A percentile compares a stretch with the other conserved stretches of the same genome.
phyloP scores from a whole-genome alignment of 2,797 vertebrate genomes.

The Melanogrammus aeglefinus region DNA sequence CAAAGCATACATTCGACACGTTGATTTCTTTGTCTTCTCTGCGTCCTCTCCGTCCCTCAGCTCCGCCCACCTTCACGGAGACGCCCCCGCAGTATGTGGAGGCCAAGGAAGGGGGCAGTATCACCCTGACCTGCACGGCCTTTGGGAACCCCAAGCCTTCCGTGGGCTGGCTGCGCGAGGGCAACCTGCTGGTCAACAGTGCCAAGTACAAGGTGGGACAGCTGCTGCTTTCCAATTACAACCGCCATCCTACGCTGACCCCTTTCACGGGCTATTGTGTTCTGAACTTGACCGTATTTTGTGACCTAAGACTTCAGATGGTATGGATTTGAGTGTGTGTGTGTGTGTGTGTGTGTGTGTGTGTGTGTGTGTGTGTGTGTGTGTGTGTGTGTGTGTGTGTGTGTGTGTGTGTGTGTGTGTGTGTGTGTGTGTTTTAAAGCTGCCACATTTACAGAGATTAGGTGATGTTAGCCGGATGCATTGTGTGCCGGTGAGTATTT shows the following conservation, averaged over 20 bases:
- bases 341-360: neutral
- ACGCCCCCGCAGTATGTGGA: slow-evolving; percentile 93
- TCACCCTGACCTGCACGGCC: slow-evolving; percentile 89
- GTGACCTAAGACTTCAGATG: neutral
- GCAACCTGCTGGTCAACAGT: slow-evolving; percentile 78
- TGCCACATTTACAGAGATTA: neutral
- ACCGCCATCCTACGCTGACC: neutral
- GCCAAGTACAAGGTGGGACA: slow-evolving; percentile 86
- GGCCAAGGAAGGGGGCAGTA: slow-evolving; percentile 86
- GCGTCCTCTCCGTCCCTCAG: slow-evolving; percentile 58
- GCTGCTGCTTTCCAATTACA: neutral
- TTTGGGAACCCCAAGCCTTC: slow-evolving; percentile 92
- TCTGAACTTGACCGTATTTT: neutral
- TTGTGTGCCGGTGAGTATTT: neutral
- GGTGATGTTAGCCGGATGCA: neutral
- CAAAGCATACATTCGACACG: neutral
- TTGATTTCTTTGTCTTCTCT: neutral
- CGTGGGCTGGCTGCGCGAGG: slow-evolving; percentile 90
- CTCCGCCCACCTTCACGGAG: slow-evolving; percentile 90
- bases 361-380: neutral
- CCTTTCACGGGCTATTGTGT: neutral
- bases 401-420: neutral
- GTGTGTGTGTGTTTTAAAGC: neutral
- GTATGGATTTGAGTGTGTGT: neutral
- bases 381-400: neutral